Percentiles rank a stretch among this genome's conserved stretches.
Conservation (phyloP, 2,888 invertebrate genomes). For the Tipula helvola region DNA sequence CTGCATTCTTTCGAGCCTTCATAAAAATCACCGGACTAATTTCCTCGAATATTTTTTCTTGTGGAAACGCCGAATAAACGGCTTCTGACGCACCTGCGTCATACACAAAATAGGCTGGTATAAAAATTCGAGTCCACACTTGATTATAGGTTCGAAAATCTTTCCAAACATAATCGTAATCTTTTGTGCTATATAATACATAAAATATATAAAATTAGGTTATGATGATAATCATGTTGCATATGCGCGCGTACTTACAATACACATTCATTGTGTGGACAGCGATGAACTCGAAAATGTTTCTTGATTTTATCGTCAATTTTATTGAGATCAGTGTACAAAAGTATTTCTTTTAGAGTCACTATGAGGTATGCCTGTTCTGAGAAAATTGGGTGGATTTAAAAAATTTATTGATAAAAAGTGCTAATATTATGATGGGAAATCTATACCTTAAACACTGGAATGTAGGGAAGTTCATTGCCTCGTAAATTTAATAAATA, state of each 20-base stretch:
- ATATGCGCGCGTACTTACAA: slow-evolving; percentile 38
- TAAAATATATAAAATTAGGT: neutral
- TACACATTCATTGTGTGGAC: slow-evolving; percentile 46
- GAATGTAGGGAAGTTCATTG: slow-evolving; percentile 66
- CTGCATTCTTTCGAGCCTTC: slow-evolving; percentile 76
- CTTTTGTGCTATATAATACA: slow-evolving; percentile 42
- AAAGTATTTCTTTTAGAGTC: slow-evolving; percentile 47
- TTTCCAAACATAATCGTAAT: slow-evolving; percentile 56
- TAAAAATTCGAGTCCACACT: slow-evolving; percentile 49
- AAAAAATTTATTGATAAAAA: slow-evolving; percentile 9
- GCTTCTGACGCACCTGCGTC: slow-evolving; percentile 36
- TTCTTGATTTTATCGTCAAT: slow-evolving; percentile 43
- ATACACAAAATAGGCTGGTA: slow-evolving; percentile 57
- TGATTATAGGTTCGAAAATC: slow-evolving; percentile 54
- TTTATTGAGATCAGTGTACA: slow-evolving; percentile 59
- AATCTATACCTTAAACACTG: slow-evolving; percentile 51
- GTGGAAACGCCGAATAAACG: slow-evolving; percentile 46
- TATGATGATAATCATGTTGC: neutral
- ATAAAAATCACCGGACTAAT: slow-evolving; percentile 73
- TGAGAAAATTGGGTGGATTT: slow-evolving; percentile 22
- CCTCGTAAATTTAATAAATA: slow-evolving; percentile 86
- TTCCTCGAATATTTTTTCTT: slow-evolving; percentile 44
- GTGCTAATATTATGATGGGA: neutral
- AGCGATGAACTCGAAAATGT: slow-evolving; percentile 43
- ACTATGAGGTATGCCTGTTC: slow-evolving; percentile 60